Evolutionary conservation across 2,888 invertebrate genomes (phyloP).

Genomic region (Stenichneumon culpator): DNA sequence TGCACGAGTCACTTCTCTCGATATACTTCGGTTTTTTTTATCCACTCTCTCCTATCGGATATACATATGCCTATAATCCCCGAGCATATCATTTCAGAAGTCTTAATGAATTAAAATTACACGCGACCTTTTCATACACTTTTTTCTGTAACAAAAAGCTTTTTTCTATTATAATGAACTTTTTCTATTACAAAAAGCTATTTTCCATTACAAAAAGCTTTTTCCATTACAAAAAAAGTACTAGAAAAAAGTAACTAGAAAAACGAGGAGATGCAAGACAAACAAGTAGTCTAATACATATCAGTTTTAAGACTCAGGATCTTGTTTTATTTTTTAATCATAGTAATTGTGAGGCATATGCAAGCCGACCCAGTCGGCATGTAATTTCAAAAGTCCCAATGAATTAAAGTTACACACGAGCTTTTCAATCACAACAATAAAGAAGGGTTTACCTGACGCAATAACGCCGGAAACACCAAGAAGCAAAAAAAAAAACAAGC

Average conservation of each 20-base stretch:
- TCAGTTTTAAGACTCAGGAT: conserved; percentile 15
- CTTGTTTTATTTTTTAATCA: conserved; percentile 6
- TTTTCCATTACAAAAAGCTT: no score
- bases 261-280: conserved; percentile 4
- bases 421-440: no score
- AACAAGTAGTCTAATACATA: conserved; percentile 9
- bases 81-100: neutral
- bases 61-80: neutral
- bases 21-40: conserved; percentile 12
- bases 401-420: no score
- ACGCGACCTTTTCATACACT: no score
- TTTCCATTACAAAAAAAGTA: no score
- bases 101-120: neutral
- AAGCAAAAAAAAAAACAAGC: conserved; percentile 3
- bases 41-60: neutral
- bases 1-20: conserved; percentile 37
- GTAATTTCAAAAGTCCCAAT: no score
- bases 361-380: neutral
- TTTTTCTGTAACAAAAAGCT: no score
- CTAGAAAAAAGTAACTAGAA: neutral
- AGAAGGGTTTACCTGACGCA: no score
- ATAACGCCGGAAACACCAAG: neutral
- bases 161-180: no score
- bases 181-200: no score
- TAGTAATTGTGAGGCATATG: conserved; percentile 52